Evolutionary conservation across 1,140 invertebrate species (phyloP).

Genomic region (Oedothorax gibbosus): DNA sequence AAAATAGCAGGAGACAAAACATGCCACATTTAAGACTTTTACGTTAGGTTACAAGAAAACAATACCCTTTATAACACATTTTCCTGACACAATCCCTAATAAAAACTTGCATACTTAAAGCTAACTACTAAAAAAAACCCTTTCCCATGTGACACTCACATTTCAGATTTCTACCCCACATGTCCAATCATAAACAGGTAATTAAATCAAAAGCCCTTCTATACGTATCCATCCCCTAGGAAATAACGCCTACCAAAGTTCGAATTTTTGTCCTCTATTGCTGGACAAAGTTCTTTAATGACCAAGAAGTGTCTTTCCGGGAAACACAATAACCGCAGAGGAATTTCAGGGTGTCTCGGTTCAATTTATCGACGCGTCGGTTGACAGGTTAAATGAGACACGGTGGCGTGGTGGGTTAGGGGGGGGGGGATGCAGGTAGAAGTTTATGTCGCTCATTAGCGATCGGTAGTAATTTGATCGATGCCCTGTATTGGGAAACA

Average conservation of each 20-base stretch:
- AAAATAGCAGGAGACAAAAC: too few species aligned
- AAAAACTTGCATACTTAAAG: neutral
- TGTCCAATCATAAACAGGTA: conserved; percentile 41
- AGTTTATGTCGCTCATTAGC: conserved; percentile 34
- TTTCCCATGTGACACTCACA: neutral
- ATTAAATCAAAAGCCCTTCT: conserved; percentile 49
- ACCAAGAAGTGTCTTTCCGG: conserved; percentile 25
- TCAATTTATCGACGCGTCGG: conserved; percentile 50
- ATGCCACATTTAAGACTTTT: too few species aligned
- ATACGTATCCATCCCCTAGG: neutral
- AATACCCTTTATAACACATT: too few species aligned
- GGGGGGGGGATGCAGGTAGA: conserved; percentile 11
- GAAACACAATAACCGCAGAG: conserved; percentile 59
- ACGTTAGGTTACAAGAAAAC: too few species aligned
- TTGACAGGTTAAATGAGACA: conserved; percentile 49
- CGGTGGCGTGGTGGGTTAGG: too few species aligned
- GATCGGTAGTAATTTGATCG: conserved; percentile 30
- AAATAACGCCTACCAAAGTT: conserved; percentile 27
- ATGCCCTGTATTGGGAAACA: conserved; percentile 47
- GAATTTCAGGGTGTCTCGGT: conserved; percentile 32
- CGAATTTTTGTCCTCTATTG: conserved; percentile 40
- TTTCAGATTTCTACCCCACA: neutral
- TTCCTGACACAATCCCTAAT: too few species aligned
- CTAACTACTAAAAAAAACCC: neutral
- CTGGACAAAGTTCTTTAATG: conserved; percentile 54